Base-by-base conservation (phyloP, 2,888 invertebrate genomes). In the Trichogramma evanescens region DNA sequence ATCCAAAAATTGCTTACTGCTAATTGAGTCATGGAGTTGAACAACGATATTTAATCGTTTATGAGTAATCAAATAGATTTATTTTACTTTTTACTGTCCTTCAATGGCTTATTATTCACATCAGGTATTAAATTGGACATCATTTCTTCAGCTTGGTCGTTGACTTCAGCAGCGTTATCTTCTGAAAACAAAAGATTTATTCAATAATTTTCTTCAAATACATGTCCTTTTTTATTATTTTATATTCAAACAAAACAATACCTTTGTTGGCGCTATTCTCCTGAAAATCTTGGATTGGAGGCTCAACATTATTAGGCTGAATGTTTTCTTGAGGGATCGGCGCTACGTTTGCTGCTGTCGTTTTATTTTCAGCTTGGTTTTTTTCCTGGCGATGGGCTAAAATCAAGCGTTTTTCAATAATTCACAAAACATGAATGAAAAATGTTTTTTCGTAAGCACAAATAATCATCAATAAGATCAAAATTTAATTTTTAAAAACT, bases 111-210 rank as follows among this genome's bases (percentile, higher is more conserved):
- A 4, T 13, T 13, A 10, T 59, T 61, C n/a, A 26, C 26, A 10
- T 63, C 57, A 54, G 63, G 49, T 38, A 58, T 51, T 48, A 63
- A 59, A 50, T 63, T 59, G 2, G 61, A 54, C 59, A 55, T 61
- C 5, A 61, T 13, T 40, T 61, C 63, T 26, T 61, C 38, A 8
- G 58, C 46, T 44, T 50, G 59, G 38, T 61, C 61, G 9, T 58
- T 42, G 13, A 61, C 63, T 59, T 63, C 63, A 7, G 61, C 61
- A 13, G 61, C 63, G 51, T 55, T 63, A 40, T 63, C 59, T 38
- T 60, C 59, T 57, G 39, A 48, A 48, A 13, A 5, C 43, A 5
- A 53, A 52, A n/a, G 6, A 5, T 41, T 6, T 4, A 42, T 41
- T 41, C 5, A 50, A 38, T 38, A 38, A 38, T 8, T 39, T 38